phyloP scores from a whole-genome alignment of 2,113 vertebrate species.

The Syngnathoides biaculeatus region DNA sequence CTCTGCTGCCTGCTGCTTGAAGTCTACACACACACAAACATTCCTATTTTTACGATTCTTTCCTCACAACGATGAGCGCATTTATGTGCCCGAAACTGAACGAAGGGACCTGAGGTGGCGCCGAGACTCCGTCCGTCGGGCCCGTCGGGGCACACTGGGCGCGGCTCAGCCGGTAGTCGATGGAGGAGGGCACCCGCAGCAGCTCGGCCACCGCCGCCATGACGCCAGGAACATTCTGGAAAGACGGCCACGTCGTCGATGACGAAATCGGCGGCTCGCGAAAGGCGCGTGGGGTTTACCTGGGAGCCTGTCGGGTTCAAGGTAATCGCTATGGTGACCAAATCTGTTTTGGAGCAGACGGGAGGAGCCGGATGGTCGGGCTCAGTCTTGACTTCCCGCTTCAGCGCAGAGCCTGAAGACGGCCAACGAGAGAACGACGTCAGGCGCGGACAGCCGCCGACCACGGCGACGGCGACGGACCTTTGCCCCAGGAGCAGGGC shows the following conservation, averaged over 20 bases:
- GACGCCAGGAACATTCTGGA: slow-evolving; percentile 84
- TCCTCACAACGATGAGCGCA: background rate
- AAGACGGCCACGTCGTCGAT: background rate
- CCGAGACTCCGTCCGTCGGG: slow-evolving; percentile 71
- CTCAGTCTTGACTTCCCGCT: slow-evolving; percentile 86
- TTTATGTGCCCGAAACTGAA: background rate
- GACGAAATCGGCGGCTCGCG: background rate
- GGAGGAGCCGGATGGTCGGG: slow-evolving; percentile 75
- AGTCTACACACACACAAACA: slow-evolving; percentile 22
- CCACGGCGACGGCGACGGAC: slow-evolving; percentile 51
- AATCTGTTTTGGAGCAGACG: slow-evolving; percentile 83
- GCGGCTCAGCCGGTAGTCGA: slow-evolving; percentile 81
- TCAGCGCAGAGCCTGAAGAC: slow-evolving; percentile 78
- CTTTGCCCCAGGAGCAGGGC: slow-evolving; percentile 83
- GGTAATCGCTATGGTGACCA: slow-evolving; percentile 92
- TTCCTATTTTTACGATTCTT: background rate
- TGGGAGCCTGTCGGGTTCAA: slow-evolving; percentile 87
- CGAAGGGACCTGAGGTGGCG: slow-evolving; percentile 42
- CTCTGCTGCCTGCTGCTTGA: slow-evolving; percentile 26
- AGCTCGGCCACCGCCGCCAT: slow-evolving; percentile 87
- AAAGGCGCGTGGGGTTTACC: slow-evolving; percentile 61
- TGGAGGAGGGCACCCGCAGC: slow-evolving; percentile 81
- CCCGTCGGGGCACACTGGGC: slow-evolving; percentile 55
- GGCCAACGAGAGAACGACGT: background rate
- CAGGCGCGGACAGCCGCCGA: background rate